Evolutionary conservation across 2,888 invertebrate genomes (phyloP).

Genomic region (Tyria jacobaeae): DNA sequence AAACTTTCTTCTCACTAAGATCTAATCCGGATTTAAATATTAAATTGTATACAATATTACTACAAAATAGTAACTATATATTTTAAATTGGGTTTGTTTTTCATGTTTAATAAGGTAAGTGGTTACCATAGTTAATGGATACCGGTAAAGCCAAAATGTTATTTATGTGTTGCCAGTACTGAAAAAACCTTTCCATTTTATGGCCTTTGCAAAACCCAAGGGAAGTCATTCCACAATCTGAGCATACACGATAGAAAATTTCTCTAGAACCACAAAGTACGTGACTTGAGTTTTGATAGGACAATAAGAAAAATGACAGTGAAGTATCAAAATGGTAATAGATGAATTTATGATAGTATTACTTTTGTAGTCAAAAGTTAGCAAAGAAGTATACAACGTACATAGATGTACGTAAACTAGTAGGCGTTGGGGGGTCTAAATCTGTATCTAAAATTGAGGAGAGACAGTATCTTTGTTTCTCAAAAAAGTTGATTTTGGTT

Average conservation of each 20-base stretch:
- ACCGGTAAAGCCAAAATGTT: not conserved
- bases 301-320: constrained; percentile 28
- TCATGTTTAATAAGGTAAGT: no score
- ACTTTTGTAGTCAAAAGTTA: not conserved
- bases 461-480: no score
- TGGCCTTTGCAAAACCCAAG: constrained; percentile 7
- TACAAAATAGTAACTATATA: no score
- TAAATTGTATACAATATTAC: no score
- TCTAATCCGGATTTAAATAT: no score
- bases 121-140: not conserved
- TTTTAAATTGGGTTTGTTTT: no score
- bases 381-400: not conserved
- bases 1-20: no score
- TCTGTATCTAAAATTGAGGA: no score
- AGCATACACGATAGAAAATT: constrained; percentile 10
- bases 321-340: not conserved
- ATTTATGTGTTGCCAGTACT: constrained; percentile 9
- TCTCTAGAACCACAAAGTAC: constrained; percentile 10
- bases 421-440: no score
- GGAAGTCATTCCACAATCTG: constrained; percentile 10
- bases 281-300: constrained; percentile 13
- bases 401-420: not conserved
- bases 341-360: not conserved
- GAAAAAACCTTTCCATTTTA: constrained; percentile 1
- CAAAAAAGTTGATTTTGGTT: no score